Base-by-base conservation (phyloP, 2,888 invertebrate species). In the Xanthia togata region DNA sequence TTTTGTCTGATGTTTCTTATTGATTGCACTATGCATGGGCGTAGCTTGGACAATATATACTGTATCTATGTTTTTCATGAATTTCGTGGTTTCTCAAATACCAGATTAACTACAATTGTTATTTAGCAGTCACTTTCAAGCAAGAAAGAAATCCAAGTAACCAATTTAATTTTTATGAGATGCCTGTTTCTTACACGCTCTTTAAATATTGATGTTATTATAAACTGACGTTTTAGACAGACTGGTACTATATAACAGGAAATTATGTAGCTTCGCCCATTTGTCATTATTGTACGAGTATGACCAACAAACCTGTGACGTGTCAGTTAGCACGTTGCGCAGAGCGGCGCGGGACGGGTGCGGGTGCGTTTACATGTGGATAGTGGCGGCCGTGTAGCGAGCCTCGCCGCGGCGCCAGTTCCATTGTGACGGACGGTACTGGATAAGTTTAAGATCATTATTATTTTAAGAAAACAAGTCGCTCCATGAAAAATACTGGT, bases 401-500 rank as follows among this genome's bases (percentile, higher is more conserved):
- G 99, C 99, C 94, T 99, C 99, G 20, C 99, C 99, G 90, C 98
- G 97, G 89, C 98, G 97, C 98, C 99, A 99, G 90, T 98, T 98
- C 99, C 99, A 99, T 88, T 99, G 98, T 89, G 98, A 98, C 83
- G 99, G 99, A 85, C 99, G 99, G 94, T 99, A 99, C 99, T 99
- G 44, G n/a, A 76, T 35, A 12, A 64, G 50, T 20, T 5, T 11
- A 62, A 35, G 0, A 17, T 55, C 5, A 20, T n/a, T 20, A 35
- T 73, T 44, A 50, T n/a, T 23, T 14, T 31, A 47, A 47, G 47
- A 50, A 50, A 50, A 0, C 17, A 20, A 50, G 20, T 50, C 17
- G 47, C 47, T 50, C 6, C 47, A 50, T n/a, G 17, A 64, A 41
- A 41, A 17, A 64, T 17, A n/a, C 4, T 63, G n/a, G 4, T 14